These are phyloP conservation scores for Porphyrio hochstetteri DNA, from an alignment of 2,113 vertebrate genomes.

Conservation along the genomic window DNA sequence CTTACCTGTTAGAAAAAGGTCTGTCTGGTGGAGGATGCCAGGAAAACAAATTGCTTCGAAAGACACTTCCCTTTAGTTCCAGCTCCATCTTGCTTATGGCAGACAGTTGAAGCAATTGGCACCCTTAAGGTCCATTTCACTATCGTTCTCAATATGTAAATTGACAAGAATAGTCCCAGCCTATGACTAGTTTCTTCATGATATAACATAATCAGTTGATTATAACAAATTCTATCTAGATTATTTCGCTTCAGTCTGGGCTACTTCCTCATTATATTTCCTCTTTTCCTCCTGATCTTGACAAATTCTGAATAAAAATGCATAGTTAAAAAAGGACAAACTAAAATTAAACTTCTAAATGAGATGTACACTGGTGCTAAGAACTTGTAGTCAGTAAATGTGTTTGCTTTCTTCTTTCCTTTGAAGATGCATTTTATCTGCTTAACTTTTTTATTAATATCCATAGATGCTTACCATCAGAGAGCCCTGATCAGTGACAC, in stretches of 20 bases:
- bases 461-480: neutral
- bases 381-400: neutral
- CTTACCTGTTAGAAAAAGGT: neutral
- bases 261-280: neutral
- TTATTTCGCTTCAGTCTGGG: neutral
- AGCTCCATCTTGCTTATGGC: neutral
- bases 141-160: neutral
- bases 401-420: neutral
- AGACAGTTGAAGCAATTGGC: accelerated
- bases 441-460: neutral
- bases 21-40: neutral
- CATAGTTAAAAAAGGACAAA: neutral
- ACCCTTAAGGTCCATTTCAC: neutral
- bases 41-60: neutral
- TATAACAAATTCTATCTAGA: neutral
- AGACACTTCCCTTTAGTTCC: neutral
- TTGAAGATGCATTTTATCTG: neutral
- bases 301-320: neutral
- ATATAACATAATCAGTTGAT: neutral
- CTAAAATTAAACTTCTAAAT: neutral
- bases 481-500: neutral
- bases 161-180: neutral
- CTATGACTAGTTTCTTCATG: neutral
- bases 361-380: neutral
- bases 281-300: neutral